phyloP scores from a whole-genome alignment of 2,113 vertebrate species.

The Junco hyemalis region DNA sequence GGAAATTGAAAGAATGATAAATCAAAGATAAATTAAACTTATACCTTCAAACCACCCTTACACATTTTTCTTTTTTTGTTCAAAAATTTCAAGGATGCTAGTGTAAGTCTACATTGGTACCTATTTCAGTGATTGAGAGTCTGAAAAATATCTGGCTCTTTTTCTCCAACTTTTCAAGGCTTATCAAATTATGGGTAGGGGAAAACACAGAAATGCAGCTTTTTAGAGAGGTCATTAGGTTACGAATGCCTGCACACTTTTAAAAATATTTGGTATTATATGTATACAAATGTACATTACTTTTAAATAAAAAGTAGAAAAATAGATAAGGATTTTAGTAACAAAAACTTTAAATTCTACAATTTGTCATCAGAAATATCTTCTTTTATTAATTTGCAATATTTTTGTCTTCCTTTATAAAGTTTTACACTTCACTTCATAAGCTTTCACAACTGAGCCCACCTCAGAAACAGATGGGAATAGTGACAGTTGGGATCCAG shows the following conservation, averaged over 20 bases:
- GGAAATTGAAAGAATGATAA: background rate
- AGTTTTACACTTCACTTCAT: background rate
- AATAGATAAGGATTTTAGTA: background rate
- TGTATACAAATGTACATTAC: rapidly evolving
- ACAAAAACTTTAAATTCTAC: background rate
- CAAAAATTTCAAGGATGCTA: background rate
- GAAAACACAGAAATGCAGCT: background rate
- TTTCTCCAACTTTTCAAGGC: background rate
- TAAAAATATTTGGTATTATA: background rate
- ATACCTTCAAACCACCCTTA: background rate
- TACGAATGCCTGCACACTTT: background rate
- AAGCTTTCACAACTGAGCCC: background rate
- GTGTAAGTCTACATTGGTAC: background rate
- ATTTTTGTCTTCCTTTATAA: background rate
- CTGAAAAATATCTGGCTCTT: background rate
- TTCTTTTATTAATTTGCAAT: background rate
- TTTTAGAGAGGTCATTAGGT: background rate
- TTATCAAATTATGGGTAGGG: background rate
- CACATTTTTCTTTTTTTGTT: background rate
- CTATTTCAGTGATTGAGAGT: background rate
- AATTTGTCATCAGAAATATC: background rate
- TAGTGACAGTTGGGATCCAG: background rate
- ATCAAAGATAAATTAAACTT: background rate
- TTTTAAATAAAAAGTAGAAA: background rate
- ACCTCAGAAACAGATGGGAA: background rate